Evolutionary conservation across 1,140 invertebrate genomes (phyloP).

Genomic region (Neotoxoptera formosana): DNA sequence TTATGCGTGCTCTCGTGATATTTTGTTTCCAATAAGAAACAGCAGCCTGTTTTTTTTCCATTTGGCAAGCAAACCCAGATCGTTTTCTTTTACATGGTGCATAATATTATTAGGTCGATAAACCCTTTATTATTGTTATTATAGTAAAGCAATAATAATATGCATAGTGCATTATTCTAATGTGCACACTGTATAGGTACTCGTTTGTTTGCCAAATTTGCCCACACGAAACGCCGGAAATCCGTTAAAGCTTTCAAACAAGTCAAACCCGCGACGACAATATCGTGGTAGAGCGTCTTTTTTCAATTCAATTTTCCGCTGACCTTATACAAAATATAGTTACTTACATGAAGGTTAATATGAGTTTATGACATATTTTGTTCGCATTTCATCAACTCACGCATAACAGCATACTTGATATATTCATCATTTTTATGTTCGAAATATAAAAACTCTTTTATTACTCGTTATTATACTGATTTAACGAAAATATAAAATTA

Average conservation of each 20-base stretch:
- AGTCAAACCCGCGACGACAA: not conserved
- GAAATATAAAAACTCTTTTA: no score
- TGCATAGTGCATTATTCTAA: not conserved
- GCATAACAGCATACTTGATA: not conserved
- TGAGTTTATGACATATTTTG: not conserved
- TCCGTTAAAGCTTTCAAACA: not conserved
- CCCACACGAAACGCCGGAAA: not conserved
- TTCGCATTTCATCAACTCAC: not conserved
- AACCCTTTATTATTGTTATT: not conserved
- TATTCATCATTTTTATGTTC: no score
- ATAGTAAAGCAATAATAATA: not conserved
- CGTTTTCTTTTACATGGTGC: not conserved
- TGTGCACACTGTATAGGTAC: not conserved
- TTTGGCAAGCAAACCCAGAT: not conserved
- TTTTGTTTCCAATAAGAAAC: not conserved
- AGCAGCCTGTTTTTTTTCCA: not conserved
- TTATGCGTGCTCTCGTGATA: not conserved
- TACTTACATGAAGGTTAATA: not conserved
- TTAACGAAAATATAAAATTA: no score
- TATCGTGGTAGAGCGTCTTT: not conserved
- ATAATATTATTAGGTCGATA: slow-evolving; percentile 7
- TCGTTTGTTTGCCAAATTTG: not conserved
- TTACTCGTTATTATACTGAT: no score
- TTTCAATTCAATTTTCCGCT: not conserved
- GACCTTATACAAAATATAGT: not conserved